Evolutionary conservation across 2,888 invertebrate genomes (phyloP).

Genomic region (Zygogramma bicolorata): DNA sequence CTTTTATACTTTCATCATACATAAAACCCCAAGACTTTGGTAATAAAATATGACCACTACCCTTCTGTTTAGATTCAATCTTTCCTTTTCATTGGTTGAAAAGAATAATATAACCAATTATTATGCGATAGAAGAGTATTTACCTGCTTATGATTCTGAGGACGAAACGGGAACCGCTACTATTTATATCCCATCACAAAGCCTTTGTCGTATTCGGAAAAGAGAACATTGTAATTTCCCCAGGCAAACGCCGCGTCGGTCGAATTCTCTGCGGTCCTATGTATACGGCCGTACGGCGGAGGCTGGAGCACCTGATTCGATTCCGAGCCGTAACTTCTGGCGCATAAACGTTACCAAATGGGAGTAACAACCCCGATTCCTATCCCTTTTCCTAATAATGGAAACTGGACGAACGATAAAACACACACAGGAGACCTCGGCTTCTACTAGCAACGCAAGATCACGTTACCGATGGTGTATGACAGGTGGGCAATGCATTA

Average conservation of each 20-base stretch:
- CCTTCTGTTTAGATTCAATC: no score
- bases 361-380: slow-evolving; percentile 6
- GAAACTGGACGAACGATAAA: slow-evolving; percentile 8
- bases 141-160: not conserved
- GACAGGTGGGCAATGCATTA: not conserved
- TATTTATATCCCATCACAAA: slow-evolving; percentile 33
- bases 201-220: slow-evolving; percentile 32
- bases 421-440: slow-evolving; percentile 1
- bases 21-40: no score
- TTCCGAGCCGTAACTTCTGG: slow-evolving; percentile 34
- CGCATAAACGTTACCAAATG: slow-evolving; percentile 13
- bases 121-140: not conserved
- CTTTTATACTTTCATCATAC: no score
- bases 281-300: slow-evolving; percentile 5
- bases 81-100: no score
- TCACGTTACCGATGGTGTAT: not conserved
- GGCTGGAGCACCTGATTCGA: slow-evolving; percentile 43
- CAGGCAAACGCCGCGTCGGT: slow-evolving; percentile 22
- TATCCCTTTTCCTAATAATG: slow-evolving; percentile 4
- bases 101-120: not conserved
- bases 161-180: slow-evolving; percentile 7
- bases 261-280: slow-evolving; percentile 11
- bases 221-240: slow-evolving; percentile 37
- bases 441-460: not conserved
- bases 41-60: no score